These are phyloP conservation scores for Cyphomyrus discorhynchus DNA, from an alignment of 2,113 vertebrate species.

Conservation along the genomic window DNA sequence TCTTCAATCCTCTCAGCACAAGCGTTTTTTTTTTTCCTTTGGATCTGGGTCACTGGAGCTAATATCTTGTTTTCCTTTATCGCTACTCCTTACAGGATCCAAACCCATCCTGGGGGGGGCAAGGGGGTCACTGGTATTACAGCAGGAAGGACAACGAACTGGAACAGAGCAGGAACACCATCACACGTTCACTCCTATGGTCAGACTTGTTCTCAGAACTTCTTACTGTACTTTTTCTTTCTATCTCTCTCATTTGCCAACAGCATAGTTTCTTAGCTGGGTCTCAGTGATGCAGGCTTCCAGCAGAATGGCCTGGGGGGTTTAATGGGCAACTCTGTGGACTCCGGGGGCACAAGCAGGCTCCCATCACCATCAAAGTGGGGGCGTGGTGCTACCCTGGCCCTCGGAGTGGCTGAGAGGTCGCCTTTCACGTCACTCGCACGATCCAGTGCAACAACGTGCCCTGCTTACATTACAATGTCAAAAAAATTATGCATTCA, in stretches of 20 bases:
- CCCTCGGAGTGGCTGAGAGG: background rate
- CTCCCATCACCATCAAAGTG: background rate
- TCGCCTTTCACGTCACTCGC: background rate
- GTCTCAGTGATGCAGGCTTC: background rate
- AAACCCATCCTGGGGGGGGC: background rate
- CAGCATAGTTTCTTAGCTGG: background rate
- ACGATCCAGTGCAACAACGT: background rate
- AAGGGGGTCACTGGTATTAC: background rate
- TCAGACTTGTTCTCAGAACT: background rate
- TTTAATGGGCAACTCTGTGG: background rate
- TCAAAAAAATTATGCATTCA: background rate
- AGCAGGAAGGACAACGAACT: background rate
- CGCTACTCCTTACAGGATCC: conserved; percentile 34
- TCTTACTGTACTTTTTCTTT: background rate
- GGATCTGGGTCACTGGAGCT: conserved; percentile 38
- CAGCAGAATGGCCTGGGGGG: background rate
- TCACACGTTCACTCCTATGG: background rate
- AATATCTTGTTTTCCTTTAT: conserved; percentile 32
- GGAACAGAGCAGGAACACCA: background rate
- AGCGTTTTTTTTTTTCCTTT: conserved; percentile 30
- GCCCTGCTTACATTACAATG: background rate
- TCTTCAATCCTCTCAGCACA: conserved; percentile 24
- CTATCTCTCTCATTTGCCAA: background rate
- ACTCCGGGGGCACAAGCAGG: background rate
- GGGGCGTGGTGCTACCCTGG: background rate